Conservation (phyloP, 1,140 invertebrate species). For the Drosophila hydei region DNA sequence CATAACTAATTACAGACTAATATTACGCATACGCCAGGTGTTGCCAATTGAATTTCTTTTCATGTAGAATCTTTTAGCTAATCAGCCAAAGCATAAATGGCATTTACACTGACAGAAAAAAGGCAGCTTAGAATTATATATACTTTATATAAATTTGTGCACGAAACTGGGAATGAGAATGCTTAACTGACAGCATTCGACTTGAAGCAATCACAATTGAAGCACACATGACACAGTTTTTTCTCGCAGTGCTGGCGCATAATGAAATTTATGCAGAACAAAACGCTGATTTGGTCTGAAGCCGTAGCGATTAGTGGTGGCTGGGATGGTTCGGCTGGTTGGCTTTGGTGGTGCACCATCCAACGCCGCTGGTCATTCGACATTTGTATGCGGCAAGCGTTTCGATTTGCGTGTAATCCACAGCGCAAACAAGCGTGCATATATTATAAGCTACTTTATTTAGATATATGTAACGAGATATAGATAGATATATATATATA, state of each 20-base stretch:
- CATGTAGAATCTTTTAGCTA: not conserved
- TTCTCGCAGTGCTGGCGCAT: not conserved
- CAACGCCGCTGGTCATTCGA: constrained; percentile 3
- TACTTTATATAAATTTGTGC: too few relatives aligned
- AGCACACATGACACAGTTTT: not conserved
- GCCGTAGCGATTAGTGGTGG: constrained; percentile 22
- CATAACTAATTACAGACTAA: constrained; percentile 1
- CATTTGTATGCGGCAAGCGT: constrained; percentile 64
- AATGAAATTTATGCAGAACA: constrained; percentile 40
- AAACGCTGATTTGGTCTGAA: constrained; percentile 31
- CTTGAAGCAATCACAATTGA: too few relatives aligned
- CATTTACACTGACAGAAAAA: not conserved
- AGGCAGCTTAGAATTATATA: too few relatives aligned
- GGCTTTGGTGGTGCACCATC: not conserved
- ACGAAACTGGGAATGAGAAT: too few relatives aligned
- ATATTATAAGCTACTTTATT: constrained; percentile 26
- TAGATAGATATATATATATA: constrained; percentile 41
- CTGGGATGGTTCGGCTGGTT: not conserved
- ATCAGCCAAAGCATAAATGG: not conserved
- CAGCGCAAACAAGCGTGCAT: constrained; percentile 35
- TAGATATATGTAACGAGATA: constrained; percentile 2
- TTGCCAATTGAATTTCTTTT: not conserved
- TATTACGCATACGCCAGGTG: constrained; percentile 38
- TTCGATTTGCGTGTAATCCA: constrained; percentile 60
- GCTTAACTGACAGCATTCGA: too few relatives aligned